Evolutionary conservation across 2,888 invertebrate species (phyloP), one percentile per base, ranked within the genome.

Genomic region (Aporophyla nigra): DNA sequence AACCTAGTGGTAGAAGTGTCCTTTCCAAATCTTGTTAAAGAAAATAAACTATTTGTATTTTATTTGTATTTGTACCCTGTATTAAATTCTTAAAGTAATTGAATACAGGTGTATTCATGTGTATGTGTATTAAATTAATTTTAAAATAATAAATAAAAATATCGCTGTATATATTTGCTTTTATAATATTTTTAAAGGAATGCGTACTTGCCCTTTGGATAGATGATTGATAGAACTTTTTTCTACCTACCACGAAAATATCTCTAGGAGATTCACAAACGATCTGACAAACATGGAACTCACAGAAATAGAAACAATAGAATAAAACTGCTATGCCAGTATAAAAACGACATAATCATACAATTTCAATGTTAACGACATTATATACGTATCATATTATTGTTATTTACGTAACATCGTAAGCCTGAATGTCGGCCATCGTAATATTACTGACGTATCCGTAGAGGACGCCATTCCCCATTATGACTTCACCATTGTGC

Each of bases 371-470:
- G 78, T 71, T 56, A 78, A 78, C 70, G 71, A 65, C 69, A 51
- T 62, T 69, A 24, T 71, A 73, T 63, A 53, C n/a, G 61, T 82
- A 66, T 71, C 56, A 69, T 72, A 78, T 78, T 83, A 83, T 75
- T 75, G 40, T 81, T 83, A 77, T 79, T 78, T 83, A 78, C 70
- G 59, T 71, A 69, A 76, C 66, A 40, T 74, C 74, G 73, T 76
- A 59, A 80, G 61, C n/a, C 16, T 62, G 61, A 78, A 84, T 65
- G 85, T 74, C 61, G 65, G 74, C 66, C 73, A 71, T 75, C 72
- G 46, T 63, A 76, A 78, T 85, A 85, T 77, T 71, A 56, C 71
- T 79, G 83, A 86, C 76, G 70, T 71, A 79, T 81, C 76, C 83
- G 76, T 59, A 53, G 59, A 78, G 80, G 83, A 75, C 62, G 71